These are phyloP conservation scores for Drosophila cognata DNA, from an alignment of 2,888 invertebrate species.

Conservation along the genomic window DNA sequence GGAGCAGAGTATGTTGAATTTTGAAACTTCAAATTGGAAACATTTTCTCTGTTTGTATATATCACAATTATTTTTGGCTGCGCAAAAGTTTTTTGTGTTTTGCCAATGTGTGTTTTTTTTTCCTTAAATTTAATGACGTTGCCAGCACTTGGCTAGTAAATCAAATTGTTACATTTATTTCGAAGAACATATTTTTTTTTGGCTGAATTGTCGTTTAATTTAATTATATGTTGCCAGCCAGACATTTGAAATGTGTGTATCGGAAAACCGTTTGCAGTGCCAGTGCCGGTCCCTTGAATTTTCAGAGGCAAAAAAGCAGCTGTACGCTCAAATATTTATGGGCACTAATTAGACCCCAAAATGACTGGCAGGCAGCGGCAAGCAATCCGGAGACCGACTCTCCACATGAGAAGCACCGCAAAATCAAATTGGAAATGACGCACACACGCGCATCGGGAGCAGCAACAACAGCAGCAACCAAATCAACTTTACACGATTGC, in stretches of 20 bases:
- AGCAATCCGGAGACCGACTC: neutral
- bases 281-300: constrained; percentile 1
- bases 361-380: neutral
- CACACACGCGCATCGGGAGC: constrained; percentile 4
- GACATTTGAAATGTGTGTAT: constrained; percentile 50
- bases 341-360: constrained; percentile 40
- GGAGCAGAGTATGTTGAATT: constrained; percentile 1
- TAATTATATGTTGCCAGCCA: constrained; percentile 51
- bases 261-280: constrained; percentile 47
- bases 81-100: constrained; percentile 43
- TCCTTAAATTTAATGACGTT: constrained; percentile 73
- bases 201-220: constrained; percentile 56
- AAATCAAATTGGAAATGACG: constrained; percentile 48
- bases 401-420: constrained; percentile 31
- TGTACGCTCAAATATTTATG: constrained; percentile 40
- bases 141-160: constrained; percentile 63
- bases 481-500: constrained; percentile 36
- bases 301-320: constrained; percentile 8
- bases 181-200: constrained; percentile 7
- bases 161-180: constrained; percentile 65
- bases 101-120: constrained; percentile 10
- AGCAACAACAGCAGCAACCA: constrained; percentile 8
- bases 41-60: constrained; percentile 38
- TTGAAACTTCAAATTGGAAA: neutral
- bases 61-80: constrained; percentile 58